These are phyloP conservation scores for Latheticus oryzae DNA, from an alignment of 2,888 invertebrate genomes.

Conservation along the genomic window DNA sequence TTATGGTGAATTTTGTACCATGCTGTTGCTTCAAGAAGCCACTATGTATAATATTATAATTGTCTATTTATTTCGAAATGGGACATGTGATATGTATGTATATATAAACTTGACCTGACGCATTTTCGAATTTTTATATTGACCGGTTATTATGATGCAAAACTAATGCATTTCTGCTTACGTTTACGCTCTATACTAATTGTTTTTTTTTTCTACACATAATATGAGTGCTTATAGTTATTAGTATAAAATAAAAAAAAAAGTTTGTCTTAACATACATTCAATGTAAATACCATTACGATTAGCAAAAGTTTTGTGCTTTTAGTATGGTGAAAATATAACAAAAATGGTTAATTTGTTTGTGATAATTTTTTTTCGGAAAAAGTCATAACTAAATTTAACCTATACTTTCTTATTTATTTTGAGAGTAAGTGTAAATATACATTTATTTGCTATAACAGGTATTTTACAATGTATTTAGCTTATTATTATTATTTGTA, in stretches of 20 bases:
- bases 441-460: constrained; percentile 21
- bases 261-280: constrained; percentile 56
- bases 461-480: constrained; percentile 38
- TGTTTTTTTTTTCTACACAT: constrained; percentile 47
- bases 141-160: too few species aligned
- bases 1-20: constrained; percentile 47
- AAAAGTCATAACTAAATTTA: constrained; percentile 56
- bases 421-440: constrained; percentile 38
- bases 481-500: constrained; percentile 35
- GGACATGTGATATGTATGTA: constrained; percentile 65
- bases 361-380: constrained; percentile 52
- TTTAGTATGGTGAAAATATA: constrained; percentile 44
- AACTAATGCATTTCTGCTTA: constrained; percentile 61
- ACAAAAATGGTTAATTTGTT: constrained; percentile 40
- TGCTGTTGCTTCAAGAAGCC: constrained; percentile 39
- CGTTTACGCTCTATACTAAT: too few species aligned
- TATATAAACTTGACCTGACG: constrained; percentile 61
- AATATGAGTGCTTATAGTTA: constrained; percentile 48
- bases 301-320: constrained; percentile 55
- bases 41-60: constrained; percentile 52
- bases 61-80: constrained; percentile 52
- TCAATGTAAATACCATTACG: constrained; percentile 58
- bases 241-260: constrained; percentile 40
- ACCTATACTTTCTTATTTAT: constrained; percentile 37
- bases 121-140: constrained; percentile 64